phyloP scores from a whole-genome alignment of 2,113 vertebrate species.

The Ia io region DNA sequence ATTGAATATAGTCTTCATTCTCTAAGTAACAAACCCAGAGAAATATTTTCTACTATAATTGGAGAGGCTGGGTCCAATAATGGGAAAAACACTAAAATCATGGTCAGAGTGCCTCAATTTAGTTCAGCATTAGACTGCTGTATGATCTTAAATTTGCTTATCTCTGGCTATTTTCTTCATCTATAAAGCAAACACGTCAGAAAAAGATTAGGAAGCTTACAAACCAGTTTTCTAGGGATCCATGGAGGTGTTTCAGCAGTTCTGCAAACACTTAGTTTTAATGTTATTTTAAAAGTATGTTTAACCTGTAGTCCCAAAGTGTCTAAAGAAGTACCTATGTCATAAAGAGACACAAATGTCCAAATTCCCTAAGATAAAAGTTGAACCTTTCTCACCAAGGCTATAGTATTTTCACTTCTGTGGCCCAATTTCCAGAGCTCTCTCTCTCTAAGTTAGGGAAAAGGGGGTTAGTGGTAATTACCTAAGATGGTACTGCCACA shows the following conservation, averaged over 20 bases:
- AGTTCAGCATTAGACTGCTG: neutral
- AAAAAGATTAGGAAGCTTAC: neutral
- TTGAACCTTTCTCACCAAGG: neutral
- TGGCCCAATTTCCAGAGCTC: neutral
- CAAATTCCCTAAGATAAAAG: neutral
- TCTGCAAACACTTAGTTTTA: neutral
- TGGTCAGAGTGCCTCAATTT: neutral
- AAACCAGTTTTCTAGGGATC: neutral
- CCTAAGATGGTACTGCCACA: neutral
- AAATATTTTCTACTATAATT: conserved; percentile 51
- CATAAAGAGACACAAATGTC: neutral
- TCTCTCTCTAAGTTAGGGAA: neutral
- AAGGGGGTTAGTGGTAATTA: neutral
- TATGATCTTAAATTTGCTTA: conserved; percentile 4
- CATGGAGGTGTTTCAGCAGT: neutral
- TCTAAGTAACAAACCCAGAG: conserved; percentile 4
- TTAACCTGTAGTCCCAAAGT: neutral
- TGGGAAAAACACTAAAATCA: conserved; percentile 10
- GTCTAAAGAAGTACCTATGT: neutral
- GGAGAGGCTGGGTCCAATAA: neutral
- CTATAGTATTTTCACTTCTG: neutral
- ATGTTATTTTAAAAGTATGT: neutral
- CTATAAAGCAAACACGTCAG: neutral
- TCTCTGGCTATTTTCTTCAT: conserved; percentile 34
- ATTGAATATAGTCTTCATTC: neutral